phyloP scores from a whole-genome alignment of 2,113 vertebrate species.

The Nerophis ophidion region DNA sequence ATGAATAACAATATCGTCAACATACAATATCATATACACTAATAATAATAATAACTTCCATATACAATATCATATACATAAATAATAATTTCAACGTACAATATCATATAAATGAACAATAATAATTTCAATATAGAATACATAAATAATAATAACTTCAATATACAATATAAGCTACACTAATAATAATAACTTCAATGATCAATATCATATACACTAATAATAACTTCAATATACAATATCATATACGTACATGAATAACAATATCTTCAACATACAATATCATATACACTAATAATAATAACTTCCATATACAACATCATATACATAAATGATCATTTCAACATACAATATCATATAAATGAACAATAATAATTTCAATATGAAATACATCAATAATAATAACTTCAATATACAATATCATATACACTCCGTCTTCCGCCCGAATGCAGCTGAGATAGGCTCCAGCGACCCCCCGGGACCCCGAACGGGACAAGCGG shows the following conservation, averaged over 20 bases:
- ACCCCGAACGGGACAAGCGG: too few species aligned
- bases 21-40: too few species aligned
- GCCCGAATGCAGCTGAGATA: too few species aligned
- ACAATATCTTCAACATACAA: too few species aligned
- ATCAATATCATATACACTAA: too few species aligned
- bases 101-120: neutral
- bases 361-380: neutral
- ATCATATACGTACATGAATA: too few species aligned
- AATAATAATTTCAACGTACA: neutral
- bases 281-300: too few species aligned
- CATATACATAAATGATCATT: neutral
- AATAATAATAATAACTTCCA: neutral
- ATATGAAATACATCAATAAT: neutral
- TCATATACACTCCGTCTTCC: too few species aligned
- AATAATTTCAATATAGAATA: neutral
- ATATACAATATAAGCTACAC: neutral
- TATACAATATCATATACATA: neutral
- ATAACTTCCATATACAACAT: neutral
- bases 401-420: neutral
- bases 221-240: too few species aligned
- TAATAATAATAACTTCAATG: neutral
- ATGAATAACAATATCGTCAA: too few species aligned
- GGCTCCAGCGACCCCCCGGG: too few species aligned
- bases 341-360: neutral
- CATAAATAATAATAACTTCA: neutral